phyloP scores from a whole-genome alignment of 1,140 invertebrate genomes.

The Ips nitidus region DNA sequence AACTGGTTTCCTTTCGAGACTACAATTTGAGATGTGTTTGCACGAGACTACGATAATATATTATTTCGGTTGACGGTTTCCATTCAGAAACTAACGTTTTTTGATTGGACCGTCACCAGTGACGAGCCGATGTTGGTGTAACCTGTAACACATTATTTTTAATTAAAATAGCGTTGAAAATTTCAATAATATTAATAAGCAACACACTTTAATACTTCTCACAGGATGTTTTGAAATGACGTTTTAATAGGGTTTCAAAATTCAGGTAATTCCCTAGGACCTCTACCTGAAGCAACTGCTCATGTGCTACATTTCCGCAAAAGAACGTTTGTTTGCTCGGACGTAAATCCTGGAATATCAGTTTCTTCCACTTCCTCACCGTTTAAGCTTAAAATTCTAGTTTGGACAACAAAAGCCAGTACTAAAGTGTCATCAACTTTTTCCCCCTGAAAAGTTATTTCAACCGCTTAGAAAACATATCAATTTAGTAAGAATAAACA shows the following conservation, averaged over 20 bases:
- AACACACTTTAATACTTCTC: too few species aligned
- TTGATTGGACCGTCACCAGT: slow-evolving; percentile 68
- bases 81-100: slow-evolving; percentile 75
- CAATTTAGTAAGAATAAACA: too few species aligned
- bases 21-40: slow-evolving; percentile 79
- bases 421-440: slow-evolving; percentile 87
- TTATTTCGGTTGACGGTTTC: slow-evolving; percentile 71
- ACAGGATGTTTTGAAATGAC: too few species aligned
- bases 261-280: too few species aligned
- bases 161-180: too few species aligned
- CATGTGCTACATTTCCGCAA: slow-evolving; percentile 84
- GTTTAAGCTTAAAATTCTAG: slow-evolving; percentile 81
- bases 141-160: too few species aligned
- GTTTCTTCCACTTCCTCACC: slow-evolving; percentile 98
- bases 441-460: slow-evolving; percentile 55
- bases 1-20: slow-evolving; percentile 87
- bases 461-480: too few species aligned
- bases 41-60: slow-evolving; percentile 88
- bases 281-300: slow-evolving; percentile 72
- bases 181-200: too few species aligned
- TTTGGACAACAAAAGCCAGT: slow-evolving; percentile 92
- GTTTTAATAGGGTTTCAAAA: too few species aligned
- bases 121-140: slow-evolving; percentile 70
- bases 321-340: slow-evolving; percentile 91
- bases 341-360: slow-evolving; percentile 85